Evolutionary conservation across 2,888 invertebrate genomes (phyloP).

Genomic region (Tenthredo mesomela): DNA sequence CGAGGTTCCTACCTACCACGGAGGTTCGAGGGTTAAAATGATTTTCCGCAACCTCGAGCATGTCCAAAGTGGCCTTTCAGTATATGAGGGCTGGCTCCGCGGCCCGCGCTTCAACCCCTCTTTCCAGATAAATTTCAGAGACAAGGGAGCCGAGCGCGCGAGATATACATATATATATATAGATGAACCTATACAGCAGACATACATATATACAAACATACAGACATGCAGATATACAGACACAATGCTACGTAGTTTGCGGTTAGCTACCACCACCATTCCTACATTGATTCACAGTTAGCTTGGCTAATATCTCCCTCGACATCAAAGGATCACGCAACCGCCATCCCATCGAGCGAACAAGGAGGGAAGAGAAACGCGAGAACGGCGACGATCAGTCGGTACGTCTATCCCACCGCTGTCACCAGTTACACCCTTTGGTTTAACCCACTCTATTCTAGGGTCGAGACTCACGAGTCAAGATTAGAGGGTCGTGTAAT

Average conservation of each 20-base stretch:
- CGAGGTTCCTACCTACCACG: constrained; percentile 28
- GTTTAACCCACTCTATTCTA: background rate
- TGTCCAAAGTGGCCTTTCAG: constrained; percentile 42
- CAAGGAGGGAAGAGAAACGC: background rate
- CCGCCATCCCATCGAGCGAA: background rate
- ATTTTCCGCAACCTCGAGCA: constrained; percentile 49
- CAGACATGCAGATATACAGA: background rate
- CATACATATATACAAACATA: background rate
- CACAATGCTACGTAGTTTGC: constrained; percentile 64
- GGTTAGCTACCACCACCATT: constrained; percentile 56
- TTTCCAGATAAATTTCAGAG: constrained; percentile 11
- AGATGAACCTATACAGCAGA: background rate
- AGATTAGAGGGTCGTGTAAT: background rate
- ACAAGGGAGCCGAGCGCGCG: constrained; percentile 8
- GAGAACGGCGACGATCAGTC: background rate
- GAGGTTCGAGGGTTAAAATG: constrained; percentile 38
- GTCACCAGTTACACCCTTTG: constrained; percentile 20
- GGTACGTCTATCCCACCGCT: constrained; percentile 15
- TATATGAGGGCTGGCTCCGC: background rate
- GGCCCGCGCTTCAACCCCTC: background rate
- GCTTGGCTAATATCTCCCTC: constrained; percentile 60
- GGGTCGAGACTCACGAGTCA: background rate
- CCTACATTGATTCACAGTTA: constrained; percentile 67
- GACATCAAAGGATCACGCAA: constrained; percentile 58
- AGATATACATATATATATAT: background rate